These are phyloP conservation scores for Athene noctua DNA, from an alignment of 2,113 vertebrate genomes.

Conservation along the genomic window DNA sequence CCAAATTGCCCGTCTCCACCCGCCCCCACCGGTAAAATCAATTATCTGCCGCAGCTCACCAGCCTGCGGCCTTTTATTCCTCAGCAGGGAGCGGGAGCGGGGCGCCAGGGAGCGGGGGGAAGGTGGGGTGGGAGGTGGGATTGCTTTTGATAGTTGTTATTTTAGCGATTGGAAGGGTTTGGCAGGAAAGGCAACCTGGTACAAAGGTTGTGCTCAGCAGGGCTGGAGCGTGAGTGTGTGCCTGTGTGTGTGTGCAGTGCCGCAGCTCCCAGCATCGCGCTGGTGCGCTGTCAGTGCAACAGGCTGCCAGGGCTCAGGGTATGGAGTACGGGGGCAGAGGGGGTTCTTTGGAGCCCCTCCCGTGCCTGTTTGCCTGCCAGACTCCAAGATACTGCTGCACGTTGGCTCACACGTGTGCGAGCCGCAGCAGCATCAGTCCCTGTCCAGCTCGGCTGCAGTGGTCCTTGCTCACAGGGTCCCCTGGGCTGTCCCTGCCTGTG, in stretches of 20 bases:
- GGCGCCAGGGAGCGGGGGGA: background rate
- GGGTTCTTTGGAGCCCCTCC: background rate
- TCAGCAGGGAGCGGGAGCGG: background rate
- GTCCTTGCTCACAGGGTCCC: background rate
- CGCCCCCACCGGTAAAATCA: conserved; percentile 48
- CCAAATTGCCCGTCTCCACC: conserved; percentile 54
- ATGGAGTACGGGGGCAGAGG: background rate
- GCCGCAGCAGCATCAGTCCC: background rate
- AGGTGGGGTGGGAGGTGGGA: conserved; percentile 4
- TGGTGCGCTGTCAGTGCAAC: accelerated
- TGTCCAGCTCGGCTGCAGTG: background rate
- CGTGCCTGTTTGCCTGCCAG: accelerated
- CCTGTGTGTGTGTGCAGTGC: background rate
- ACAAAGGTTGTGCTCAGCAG: conserved; percentile 41
- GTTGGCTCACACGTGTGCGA: accelerated
- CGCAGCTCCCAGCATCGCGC: background rate
- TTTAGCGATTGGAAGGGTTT: background rate
- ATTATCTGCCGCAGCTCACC: background rate
- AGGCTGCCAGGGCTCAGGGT: background rate
- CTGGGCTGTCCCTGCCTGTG: background rate
- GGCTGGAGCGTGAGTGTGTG: background rate
- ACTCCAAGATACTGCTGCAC: background rate
- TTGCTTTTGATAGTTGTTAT: conserved; percentile 48
- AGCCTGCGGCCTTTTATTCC: conserved; percentile 37
- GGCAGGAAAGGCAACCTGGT: background rate